These are phyloP conservation scores for Amphiprion clarkii DNA, from an alignment of 2,797 vertebrate genomes.

Conservation along the genomic window DNA sequence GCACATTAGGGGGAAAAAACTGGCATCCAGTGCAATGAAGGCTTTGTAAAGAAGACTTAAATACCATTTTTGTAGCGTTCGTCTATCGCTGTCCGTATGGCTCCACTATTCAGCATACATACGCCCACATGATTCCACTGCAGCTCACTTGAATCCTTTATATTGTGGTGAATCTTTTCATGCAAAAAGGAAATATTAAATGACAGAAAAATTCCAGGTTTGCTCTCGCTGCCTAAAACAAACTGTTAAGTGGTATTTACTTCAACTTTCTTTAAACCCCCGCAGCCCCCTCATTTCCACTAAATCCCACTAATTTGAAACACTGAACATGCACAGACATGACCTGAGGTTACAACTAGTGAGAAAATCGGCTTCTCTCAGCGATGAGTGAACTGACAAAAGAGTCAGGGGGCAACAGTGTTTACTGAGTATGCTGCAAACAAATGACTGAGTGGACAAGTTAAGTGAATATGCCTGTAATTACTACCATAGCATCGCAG, in stretches of 20 bases:
- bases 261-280: background rate
- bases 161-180: constrained; percentile 88
- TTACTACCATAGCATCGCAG: constrained; percentile 91
- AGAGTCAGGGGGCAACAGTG: too few species aligned
- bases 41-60: background rate
- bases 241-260: background rate
- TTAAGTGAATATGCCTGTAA: background rate
- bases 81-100: constrained; percentile 88
- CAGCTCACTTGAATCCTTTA: constrained; percentile 77
- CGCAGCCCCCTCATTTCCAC: background rate
- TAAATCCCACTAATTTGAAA: background rate
- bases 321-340: background rate
- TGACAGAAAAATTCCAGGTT: background rate
- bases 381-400: too few species aligned
- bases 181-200: constrained; percentile 1
- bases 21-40: background rate
- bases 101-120: constrained; percentile 91
- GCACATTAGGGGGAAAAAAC: too few species aligned
- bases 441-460: background rate
- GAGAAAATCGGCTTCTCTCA: background rate
- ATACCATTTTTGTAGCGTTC: constrained; percentile 88
- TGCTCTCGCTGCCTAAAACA: too few species aligned
- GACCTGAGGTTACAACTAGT: background rate
- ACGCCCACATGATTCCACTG: constrained; percentile 91
- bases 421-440: background rate